Base-by-base conservation (phyloP, 2,113 vertebrate genomes). In the Atractosteus spatula region DNA sequence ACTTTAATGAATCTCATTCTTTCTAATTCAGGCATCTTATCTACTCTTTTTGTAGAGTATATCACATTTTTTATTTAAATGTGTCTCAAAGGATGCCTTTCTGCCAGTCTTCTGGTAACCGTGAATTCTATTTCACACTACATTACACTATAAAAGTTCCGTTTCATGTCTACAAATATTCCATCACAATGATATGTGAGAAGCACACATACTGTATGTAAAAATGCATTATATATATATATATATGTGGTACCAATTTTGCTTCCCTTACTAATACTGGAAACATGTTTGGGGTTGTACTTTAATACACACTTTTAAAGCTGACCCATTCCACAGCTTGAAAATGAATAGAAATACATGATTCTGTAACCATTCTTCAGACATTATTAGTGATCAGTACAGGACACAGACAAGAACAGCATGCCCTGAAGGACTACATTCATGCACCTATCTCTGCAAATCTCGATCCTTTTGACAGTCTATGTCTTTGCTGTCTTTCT, bases 61-160 rank as follows among this genome's bases (percentile, higher is more conserved):
- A 29, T 14, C 8, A 4, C 62, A 2, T 66, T 43, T 66, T 13
- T 14, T 43, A 43, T 10, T 51, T 5, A 51, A 3, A 44, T 66
- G 63, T 66, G 69, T 14, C 44, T 71, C 8, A 11, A 44, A 62
- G 57, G 43, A 62, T 71, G 45, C 59, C 13, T 54, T 13, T 66
- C 63, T 66, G 42, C 41, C 63, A 65, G 29, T 72, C 43, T 51
- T 16, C 47, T 62, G 56, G 62, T 65, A 72, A 44, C 29, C 41
- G 51, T 2, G 62, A 16, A 54, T 72, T 57, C 41, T 55, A 55
- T 55, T 41, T 41, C 45, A 55, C 47, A 68, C 14, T 41, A 10
- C 66, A 41, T 29, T 68, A 29, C 66, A 68, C 8, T 10, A 68
- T 44, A 67, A 67, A 67, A 45, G 45, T 14, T 6, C 66, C 10